Evolutionary conservation across 2,797 vertebrate species (phyloP), one percentile per base, ranked within the genome.

Genomic region (Catharus ustulatus): DNA sequence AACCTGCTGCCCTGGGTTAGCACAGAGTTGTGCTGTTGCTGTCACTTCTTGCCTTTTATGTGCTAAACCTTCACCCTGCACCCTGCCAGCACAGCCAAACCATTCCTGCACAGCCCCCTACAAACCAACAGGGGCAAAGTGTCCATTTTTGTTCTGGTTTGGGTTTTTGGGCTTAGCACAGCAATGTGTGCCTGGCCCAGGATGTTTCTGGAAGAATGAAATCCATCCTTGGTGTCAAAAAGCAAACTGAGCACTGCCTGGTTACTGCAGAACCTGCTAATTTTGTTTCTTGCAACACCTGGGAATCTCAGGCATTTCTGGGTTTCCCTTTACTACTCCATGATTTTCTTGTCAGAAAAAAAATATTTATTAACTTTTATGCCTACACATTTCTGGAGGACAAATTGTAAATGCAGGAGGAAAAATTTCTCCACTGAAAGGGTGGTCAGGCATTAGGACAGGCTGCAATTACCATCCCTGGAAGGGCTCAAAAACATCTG

Each of bases 391-490:
- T 86, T 48, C 66, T 77, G 29, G 45, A 64, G n/a, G 52, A 34
- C 6, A 49, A 68, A 17, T 1, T 38, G 32, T 9, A 62, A 48
- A 55, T 9, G 48, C 0, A 24, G 0, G 0, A 36, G 42, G 48
- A 10, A 19, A 43, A 24, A 48, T 1, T 2, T 27, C 62, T 42
- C 24, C 9, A 1, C 10, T 48, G 48, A 15, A 32, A 40, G 30
- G 7, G 19, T 21, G 32, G 13, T 19, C 9, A 43, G 38, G 61
- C 12, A 22, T 3, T 18, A 27, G 38, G 9, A 40, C 6, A 30
- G 19, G 18, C 0, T 48, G 34, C 32, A 62, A 49, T 49, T 14
- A 7, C 18, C 32, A 49, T 3, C 32, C 48, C 63, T 43, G 46
- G n/a, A 21, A 42, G 5, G 7, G n/a, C 1, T 43, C 13, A n/a